Conservation (phyloP, 1,140 invertebrate species). For the Drosophila gunungcola region DNA sequence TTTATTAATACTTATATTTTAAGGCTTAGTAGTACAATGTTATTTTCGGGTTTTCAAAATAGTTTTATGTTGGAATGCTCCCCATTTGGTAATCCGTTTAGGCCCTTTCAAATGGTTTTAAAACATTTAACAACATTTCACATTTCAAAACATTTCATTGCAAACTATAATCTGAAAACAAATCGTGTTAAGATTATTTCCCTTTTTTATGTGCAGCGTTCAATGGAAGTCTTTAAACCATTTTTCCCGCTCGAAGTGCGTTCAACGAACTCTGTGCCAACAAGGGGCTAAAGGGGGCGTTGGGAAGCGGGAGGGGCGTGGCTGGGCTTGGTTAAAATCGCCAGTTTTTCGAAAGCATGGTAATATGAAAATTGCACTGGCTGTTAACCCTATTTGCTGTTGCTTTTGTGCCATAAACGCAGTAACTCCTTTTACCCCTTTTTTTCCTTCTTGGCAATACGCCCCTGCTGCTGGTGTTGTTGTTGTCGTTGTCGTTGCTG, state of each 20-base stretch:
- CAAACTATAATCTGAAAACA: conserved; percentile 14
- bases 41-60: too few species aligned
- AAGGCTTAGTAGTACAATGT: too few species aligned
- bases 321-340: conserved; percentile 15
- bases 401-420: conserved; percentile 77
- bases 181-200: conserved; percentile 16
- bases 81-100: background rate
- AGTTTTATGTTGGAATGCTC: too few species aligned
- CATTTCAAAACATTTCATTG: background rate
- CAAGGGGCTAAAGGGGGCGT: conserved; percentile 20
- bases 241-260: conserved; percentile 37
- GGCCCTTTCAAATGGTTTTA: background rate
- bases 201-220: conserved; percentile 5
- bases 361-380: conserved; percentile 82
- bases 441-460: conserved; percentile 6
- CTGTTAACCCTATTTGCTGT: conserved; percentile 80
- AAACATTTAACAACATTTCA: too few species aligned
- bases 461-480: background rate
- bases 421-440: background rate
- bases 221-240: conserved; percentile 2
- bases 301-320: background rate
- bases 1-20: too few species aligned
- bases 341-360: conserved; percentile 63
- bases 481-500: conserved; percentile 53
- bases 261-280: conserved; percentile 51